Evolutionary conservation across 2,113 vertebrate species (phyloP), one percentile per base, ranked within the genome.

Genomic region (Climacteris rufus): DNA sequence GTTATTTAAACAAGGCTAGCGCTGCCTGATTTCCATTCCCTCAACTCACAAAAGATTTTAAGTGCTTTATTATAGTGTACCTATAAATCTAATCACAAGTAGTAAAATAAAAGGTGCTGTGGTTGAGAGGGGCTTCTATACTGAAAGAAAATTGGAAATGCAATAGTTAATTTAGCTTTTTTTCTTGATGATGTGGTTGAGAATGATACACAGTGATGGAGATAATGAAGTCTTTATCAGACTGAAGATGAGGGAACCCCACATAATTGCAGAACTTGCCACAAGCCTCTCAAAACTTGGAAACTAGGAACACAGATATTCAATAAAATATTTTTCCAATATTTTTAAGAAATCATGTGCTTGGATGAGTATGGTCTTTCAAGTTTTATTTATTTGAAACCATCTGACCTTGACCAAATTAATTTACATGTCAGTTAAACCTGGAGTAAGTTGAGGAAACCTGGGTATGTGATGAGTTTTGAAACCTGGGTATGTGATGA

Each of bases 171-270:
- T 56, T 6, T 47, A 52, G 4, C 0, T 2, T 39, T 57, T 89
- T 70, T 60, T 27, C 35, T 28, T 87, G 17, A 22, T 1, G 3
- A 10, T 2, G 0, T 50, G 13, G 0, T 15, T 40, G 6, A 64
- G 6, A 40, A 30, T 44, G 15, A 33, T 60, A 15, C 14, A 53
- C 15, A 42, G 17, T 44, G n/a, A 45, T 61, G 21, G 11, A 82
- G 9, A 63, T 17, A 45, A 61, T 0, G 2, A 90, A 70, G 9
- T 0, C 22, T 72, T 88, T 17, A 56, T 27, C n/a, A 77, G n/a
- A n/a, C 15, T 42, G 54, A 56, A 74, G 8, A 53, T 37, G 20
- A 66, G 23, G 9, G 3, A 85, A 42, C 1, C 1, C 13, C 4
- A 10, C 18, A 15, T 35, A 44, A 59, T 30, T 60, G 9, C 8